Percentiles rank a stretch among this genome's conserved stretches.
Conservation (phyloP, 2,797 vertebrate genomes). For the Otolemur crassicaudatus region DNA sequence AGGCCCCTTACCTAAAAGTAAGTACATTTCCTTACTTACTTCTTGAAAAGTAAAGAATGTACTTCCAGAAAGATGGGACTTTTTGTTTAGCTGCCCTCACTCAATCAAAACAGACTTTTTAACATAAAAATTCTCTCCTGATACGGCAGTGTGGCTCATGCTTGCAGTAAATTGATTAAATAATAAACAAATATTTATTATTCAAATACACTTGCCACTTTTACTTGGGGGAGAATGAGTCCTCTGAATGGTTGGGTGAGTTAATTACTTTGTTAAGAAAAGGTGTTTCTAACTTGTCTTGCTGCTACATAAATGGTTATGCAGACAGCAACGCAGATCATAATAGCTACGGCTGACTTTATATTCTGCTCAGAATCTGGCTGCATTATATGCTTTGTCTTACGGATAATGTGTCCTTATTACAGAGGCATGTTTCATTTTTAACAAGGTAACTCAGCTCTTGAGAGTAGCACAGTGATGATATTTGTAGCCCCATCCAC, state of each 20-base stretch:
- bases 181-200: neutral
- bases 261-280: conserved; percentile 36
- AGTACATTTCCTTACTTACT: too few relatives aligned
- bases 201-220: neutral
- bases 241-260: neutral
- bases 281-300: neutral
- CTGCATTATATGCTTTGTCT: neutral
- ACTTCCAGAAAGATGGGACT: neutral
- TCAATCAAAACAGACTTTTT: neutral
- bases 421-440: neutral
- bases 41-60: neutral
- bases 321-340: neutral
- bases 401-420: neutral
- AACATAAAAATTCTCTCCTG: neutral
- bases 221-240: conserved; percentile 1
- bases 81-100: neutral
- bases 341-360: neutral
- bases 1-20: neutral
- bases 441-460: neutral
- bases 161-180: neutral
- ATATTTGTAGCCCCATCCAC: neutral
- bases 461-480: neutral
- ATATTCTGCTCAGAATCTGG: neutral
- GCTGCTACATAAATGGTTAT: neutral
- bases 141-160: neutral